Evolutionary conservation across 2,888 invertebrate species (phyloP).

Genomic region (Polia nebulosa): DNA sequence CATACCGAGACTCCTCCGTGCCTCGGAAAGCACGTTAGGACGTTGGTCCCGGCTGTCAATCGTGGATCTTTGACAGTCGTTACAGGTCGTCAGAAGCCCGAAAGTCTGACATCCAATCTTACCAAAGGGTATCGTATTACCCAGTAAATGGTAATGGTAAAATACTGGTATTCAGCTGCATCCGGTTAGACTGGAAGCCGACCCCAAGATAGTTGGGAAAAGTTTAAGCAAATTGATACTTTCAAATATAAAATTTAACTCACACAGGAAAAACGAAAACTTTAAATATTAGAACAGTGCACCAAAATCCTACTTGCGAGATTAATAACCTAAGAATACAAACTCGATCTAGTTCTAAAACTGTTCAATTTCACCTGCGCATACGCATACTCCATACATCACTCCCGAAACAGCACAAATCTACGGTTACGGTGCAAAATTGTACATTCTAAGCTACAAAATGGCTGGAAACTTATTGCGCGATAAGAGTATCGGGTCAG

Average conservation of each 20-base stretch:
- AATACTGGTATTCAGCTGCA: no score
- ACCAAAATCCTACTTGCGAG: conserved; percentile 28
- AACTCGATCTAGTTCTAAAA: conserved; percentile 58
- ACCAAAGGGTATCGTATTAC: no score
- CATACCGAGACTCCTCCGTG: no score
- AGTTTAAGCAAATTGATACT: background rate
- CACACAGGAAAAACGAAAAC: background rate
- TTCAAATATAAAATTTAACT: background rate
- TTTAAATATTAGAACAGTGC: conserved; percentile 21
- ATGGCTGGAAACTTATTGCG: conserved; percentile 35
- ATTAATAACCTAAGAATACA: conserved; percentile 51
- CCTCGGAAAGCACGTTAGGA: no score
- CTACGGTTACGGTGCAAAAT: conserved; percentile 45
- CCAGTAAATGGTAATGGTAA: no score
- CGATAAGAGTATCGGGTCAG: conserved; percentile 59
- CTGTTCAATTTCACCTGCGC: conserved; percentile 62
- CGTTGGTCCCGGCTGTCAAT: no score
- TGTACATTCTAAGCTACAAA: conserved; percentile 43
- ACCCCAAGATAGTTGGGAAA: no score
- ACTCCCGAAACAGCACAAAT: conserved; percentile 52
- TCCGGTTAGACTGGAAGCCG: no score
- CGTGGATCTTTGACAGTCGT: no score
- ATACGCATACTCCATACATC: conserved; percentile 57
- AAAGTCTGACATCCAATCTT: no score
- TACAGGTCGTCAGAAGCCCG: no score